Conservation (phyloP, 2,113 vertebrate genomes). For the Okapia johnstoni region DNA sequence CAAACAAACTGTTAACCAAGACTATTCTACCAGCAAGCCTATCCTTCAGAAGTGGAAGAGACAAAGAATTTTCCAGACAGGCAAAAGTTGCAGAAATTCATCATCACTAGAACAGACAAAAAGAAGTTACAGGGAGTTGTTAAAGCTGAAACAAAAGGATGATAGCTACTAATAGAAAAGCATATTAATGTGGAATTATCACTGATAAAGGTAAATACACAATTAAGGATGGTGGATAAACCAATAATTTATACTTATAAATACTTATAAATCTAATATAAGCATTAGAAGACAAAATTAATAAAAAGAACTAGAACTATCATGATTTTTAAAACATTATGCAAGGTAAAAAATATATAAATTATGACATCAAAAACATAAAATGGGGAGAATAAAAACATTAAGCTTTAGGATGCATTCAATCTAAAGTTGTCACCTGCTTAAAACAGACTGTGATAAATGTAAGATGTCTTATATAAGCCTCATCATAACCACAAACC, state of each 20-base stretch:
- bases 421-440: background rate
- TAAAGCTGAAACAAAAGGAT: background rate
- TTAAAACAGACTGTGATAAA: background rate
- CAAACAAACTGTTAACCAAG: background rate
- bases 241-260: background rate
- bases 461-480: background rate
- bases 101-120: background rate
- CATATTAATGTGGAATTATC: background rate
- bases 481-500: background rate
- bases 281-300: background rate
- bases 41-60: background rate
- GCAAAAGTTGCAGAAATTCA: background rate
- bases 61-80: background rate
- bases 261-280: background rate
- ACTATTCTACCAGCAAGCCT: background rate
- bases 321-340: background rate
- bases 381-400: background rate
- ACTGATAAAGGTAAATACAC: background rate
- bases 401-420: background rate
- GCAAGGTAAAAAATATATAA: background rate
- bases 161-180: background rate
- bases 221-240: background rate
- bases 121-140: background rate
- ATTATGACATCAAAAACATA: background rate
- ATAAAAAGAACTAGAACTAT: background rate